Conservation (phyloP, 2,797 vertebrate genomes). For the Acrocephalus scirpaceus region DNA sequence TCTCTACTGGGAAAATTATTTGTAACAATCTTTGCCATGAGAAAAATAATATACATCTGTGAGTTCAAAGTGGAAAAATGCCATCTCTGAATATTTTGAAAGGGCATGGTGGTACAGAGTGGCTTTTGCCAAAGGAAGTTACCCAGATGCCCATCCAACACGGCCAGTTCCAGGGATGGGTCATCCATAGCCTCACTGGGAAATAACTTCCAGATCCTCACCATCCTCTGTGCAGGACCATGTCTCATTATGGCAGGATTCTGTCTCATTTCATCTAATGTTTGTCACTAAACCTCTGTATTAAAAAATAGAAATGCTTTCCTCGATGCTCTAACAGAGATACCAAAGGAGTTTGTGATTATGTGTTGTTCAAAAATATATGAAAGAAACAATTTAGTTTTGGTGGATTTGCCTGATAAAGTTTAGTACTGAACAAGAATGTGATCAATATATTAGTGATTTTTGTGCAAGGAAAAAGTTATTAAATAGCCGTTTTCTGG, state of each 20-base stretch:
- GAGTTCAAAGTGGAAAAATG: background rate
- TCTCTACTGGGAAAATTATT: background rate
- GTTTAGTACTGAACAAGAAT: background rate
- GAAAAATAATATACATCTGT: background rate
- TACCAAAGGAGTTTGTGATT: background rate
- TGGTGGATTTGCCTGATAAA: background rate
- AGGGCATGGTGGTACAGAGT: rapidly evolving
- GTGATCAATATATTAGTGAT: background rate
- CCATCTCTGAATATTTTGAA: background rate
- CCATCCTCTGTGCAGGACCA: background rate
- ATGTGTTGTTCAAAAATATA: background rate
- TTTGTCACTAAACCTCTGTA: background rate
- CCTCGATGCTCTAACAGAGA: background rate
- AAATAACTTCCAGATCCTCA: background rate
- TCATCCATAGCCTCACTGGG: background rate
- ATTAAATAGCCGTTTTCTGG: background rate
- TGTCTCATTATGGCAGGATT: background rate
- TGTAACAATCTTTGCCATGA: background rate
- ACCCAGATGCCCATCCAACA: background rate
- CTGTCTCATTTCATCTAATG: background rate
- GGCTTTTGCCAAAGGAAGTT: background rate
- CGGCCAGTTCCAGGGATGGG: background rate
- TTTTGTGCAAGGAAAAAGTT: background rate
- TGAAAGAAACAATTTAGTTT: background rate
- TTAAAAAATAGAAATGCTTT: background rate